A percentile compares a stretch with the other conserved stretches of the same genome.
These are phyloP conservation scores for Saturnia pavonia DNA, from an alignment of 2,888 invertebrate species.

Conservation along the genomic window DNA sequence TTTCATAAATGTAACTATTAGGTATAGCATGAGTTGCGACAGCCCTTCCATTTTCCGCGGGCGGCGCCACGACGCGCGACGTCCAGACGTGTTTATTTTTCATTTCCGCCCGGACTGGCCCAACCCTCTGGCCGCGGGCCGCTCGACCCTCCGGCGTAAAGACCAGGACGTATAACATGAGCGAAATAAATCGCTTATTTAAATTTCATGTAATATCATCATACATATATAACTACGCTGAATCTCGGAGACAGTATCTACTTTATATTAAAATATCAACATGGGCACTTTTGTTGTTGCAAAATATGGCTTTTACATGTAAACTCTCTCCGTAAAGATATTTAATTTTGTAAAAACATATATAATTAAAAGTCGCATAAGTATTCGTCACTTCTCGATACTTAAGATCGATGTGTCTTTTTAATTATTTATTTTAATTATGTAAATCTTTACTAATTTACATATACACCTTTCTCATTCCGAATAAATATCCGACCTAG, in stretches of 20 bases:
- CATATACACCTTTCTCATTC: too few species aligned
- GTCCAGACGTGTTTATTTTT: conserved; percentile 80
- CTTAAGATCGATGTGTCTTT: too few species aligned
- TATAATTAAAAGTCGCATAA: too few species aligned
- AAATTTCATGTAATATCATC: background rate
- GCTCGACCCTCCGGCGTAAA: conserved; percentile 41
- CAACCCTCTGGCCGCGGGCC: conserved; percentile 49
- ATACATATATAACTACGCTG: background rate
- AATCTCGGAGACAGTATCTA: background rate
- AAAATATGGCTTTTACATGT: too few species aligned
- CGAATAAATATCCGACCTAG: too few species aligned
- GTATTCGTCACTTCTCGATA: too few species aligned
- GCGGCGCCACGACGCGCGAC: conserved; percentile 71
- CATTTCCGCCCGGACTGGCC: conserved; percentile 73
- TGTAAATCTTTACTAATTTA: too few species aligned
- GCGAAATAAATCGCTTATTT: conserved; percentile 21
- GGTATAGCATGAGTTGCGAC: conserved; percentile 36
- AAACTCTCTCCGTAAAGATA: too few species aligned
- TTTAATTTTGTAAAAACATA: too few species aligned
- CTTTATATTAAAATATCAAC: background rate
- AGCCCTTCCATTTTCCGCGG: conserved; percentile 67
- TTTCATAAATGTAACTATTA: conserved; percentile 26
- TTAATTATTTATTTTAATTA: too few species aligned
- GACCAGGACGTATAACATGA: conserved; percentile 23
- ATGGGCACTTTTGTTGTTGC: too few species aligned